Evolutionary conservation across 1,140 invertebrate species (phyloP), one percentile per base, ranked within the genome.

Genomic region (Scylla paramamosain): DNA sequence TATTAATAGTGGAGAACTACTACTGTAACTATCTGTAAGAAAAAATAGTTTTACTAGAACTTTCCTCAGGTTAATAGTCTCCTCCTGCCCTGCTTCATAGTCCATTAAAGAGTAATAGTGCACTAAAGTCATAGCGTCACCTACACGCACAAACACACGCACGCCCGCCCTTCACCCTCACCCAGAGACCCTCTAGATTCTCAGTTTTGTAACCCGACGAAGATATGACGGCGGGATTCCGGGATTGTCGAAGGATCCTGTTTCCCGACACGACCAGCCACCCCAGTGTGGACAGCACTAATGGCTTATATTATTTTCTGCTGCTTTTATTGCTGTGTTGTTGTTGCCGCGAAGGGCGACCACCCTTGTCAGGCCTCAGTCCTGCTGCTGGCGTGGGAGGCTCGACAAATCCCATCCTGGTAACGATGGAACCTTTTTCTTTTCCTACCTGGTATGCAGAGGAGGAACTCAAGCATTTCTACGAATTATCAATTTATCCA

Each of bases 281-380:
- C 29, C 31, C 28, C 46, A 39, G 39, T 46, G 87, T 28, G 32
- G 32, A 12, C 82, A 14, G 28, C 52, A n/a, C 93, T 88, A 88
- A 88, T 93, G 93, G 84, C 52, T 93, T 93, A 88, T 88, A 86
- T 93, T 88, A 93, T 93, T 93, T 45, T 88, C 93, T 46, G 32
- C 31, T 92, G 39, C 67, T 92, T 92, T 83, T 83, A 92, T 92
- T 83, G 91, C 25, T 91, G 39, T 92, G 86, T 88, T 88, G 32
- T 25, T 88, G 86, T 46, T 32, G 86, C 7, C n/a, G 86, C 28
- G 86, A 46, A 20, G 32, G 45, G 28, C 86, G 32, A 16, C 86
- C 31, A 59, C 20, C 77, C 67, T 32, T 16, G 39, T 28, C 67
- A n/a, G 20, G 67, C n/a, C 67, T n/a, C 67, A 77, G n/a, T n/a